Percentiles rank a stretch among this genome's conserved stretches.
These are phyloP conservation scores for Ctenochaetus hawaiiensis DNA, from an alignment of 2,797 vertebrate genomes.

Conservation along the genomic window DNA sequence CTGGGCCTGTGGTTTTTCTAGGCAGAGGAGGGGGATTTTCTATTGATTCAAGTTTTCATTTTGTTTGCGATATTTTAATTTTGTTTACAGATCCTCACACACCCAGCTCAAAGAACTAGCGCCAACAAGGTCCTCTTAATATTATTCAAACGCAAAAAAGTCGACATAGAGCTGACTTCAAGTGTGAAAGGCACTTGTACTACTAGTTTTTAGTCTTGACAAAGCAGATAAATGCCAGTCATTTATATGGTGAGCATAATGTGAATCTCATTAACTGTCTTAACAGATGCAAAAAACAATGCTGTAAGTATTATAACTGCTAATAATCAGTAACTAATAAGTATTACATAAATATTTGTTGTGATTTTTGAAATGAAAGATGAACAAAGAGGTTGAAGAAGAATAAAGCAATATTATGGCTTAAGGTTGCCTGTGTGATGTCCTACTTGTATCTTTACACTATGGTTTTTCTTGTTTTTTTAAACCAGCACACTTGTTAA, in stretches of 20 bases:
- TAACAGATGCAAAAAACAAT: no score
- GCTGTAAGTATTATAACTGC: no score
- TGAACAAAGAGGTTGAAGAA: conserved; percentile 12
- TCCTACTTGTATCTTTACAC: no score
- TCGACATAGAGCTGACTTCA: no score
- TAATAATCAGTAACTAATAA: no score
- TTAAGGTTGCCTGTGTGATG: no score
- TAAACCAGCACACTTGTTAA: neutral
- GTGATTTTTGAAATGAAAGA: neutral
- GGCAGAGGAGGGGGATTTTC: no score
- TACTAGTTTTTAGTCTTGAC: no score
- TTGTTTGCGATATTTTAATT: neutral
- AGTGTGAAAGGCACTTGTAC: no score
- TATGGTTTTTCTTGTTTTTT: no score
- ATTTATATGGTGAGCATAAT: neutral
- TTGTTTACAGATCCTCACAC: no score
- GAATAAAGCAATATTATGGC: neutral
- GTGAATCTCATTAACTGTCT: neutral
- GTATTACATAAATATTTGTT: neutral
- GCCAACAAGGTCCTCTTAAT: neutral
- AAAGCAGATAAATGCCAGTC: no score
- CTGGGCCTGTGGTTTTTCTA: neutral
- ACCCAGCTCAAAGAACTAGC: neutral
- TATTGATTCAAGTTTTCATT: neutral
- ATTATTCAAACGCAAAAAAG: neutral